Base-by-base conservation (phyloP, 2,113 vertebrate genomes). In the Channa argus region DNA sequence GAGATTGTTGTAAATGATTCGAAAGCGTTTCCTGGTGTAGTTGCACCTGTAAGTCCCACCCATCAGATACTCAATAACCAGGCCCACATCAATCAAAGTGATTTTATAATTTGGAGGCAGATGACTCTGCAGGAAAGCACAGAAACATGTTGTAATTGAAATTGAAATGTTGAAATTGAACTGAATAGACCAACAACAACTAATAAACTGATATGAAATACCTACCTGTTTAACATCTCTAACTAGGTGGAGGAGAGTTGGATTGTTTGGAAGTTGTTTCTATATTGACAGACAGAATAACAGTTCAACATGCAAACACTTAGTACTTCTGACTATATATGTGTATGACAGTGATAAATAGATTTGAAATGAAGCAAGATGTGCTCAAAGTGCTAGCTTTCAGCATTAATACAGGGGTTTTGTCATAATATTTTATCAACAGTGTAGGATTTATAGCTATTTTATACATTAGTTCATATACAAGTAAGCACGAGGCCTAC, bases 21-120 rank as follows among this genome's bases (percentile, higher is more conserved):
- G 82, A 58, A 99, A 99, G 82, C 98, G 96, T 76, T 99, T 99
- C 82, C 96, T 94, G 37, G 98, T 99, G 9, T 99, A 99, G 71
- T 96, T 99, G 86, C 98, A 98, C 81, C 98, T 95, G 86, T 98
- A 99, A 49, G 98, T 99, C 86, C 98, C 98, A 67, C 98, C 98
- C 98, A 99, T 99, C 78, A 99, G 93, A 86, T 93, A 98, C 78
- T 99, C 98, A 75, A 99, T 98, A 79, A 99, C 96, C 83, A 99
- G 94, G 2, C 98, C 98, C 66, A 99, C 93, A 49, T 99, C 98
- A 73, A 99, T 99, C 86, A 99, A 88, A 53, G 96, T 97, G 92
- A 99, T 96, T 92, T 99, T 99, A 87, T 99, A 99, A 87, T 97
- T 97, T 43, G 97, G 96, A 80, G 97, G 97, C 83, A 99, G 96